Percentiles rank a stretch among this genome's conserved stretches.
Evolutionary conservation across 1,140 invertebrate genomes (phyloP).

Genomic region (Bombus confusus): DNA sequence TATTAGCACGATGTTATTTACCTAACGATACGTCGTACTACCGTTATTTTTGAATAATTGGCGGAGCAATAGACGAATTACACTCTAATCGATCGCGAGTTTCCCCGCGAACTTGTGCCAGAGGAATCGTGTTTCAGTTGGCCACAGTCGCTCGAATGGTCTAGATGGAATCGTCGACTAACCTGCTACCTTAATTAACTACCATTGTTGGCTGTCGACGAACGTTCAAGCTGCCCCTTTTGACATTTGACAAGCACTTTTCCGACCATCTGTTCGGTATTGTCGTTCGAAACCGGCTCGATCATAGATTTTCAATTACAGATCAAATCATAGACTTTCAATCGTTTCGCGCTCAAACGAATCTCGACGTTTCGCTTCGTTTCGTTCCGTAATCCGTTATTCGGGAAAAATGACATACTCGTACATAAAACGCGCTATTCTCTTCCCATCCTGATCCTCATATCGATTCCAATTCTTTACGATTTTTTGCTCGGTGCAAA

Average conservation of each 20-base stretch:
- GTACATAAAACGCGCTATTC: not conserved
- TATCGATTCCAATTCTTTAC: not conserved
- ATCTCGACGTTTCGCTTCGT: not conserved
- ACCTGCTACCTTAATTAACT: too few species aligned
- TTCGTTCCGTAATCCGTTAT: not conserved
- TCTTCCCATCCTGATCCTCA: not conserved
- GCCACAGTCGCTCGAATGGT: not conserved
- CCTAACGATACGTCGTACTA: not conserved
- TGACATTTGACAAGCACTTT: too few species aligned
- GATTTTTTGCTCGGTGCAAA: not conserved
- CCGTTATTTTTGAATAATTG: not conserved
- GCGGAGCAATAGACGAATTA: not conserved
- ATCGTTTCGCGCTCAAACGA: not conserved
- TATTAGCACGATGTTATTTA: not conserved
- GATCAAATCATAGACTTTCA: too few species aligned
- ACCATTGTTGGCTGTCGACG: not conserved
- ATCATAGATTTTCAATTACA: too few species aligned
- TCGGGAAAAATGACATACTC: not conserved
- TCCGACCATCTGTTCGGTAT: too few species aligned
- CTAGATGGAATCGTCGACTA: too few species aligned
- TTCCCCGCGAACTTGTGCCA: not conserved
- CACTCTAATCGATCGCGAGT: constrained; percentile 33
- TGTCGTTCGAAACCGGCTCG: too few species aligned
- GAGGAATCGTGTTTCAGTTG: constrained; percentile 5
- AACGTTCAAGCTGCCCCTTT: too few species aligned